phyloP scores from a whole-genome alignment of 2,797 vertebrate genomes.

The Chelon labrosus region DNA sequence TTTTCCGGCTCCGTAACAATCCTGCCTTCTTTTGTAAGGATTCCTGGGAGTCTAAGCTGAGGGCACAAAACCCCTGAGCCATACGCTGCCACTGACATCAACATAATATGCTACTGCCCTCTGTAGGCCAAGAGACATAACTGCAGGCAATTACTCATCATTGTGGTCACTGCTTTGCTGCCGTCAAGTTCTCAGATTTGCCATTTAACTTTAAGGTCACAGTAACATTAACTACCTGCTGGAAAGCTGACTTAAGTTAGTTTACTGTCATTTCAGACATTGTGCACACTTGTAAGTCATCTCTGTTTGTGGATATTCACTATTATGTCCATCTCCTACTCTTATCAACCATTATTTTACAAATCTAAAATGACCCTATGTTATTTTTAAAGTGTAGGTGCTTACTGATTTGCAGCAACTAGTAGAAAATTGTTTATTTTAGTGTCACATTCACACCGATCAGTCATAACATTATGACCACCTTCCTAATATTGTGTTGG shows the following conservation, averaged over 20 bases:
- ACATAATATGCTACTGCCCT: conserved; percentile 69
- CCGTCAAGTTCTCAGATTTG: conserved; percentile 18
- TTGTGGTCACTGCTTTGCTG: conserved; percentile 31
- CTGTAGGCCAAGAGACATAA: conserved; percentile 59
- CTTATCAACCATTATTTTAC: no score
- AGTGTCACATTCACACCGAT: no score
- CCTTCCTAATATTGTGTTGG: no score
- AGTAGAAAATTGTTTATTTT: no score
- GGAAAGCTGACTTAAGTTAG: not conserved
- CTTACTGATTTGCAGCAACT: no score
- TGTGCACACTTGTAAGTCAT: no score
- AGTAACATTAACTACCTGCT: conserved; percentile 5
- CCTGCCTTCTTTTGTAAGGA: conserved; percentile 29
- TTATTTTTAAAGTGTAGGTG: no score
- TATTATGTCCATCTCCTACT: no score
- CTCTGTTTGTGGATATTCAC: no score
- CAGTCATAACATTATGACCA: no score
- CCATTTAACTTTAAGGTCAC: conserved; percentile 25
- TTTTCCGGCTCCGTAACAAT: not conserved
- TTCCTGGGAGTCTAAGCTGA: conserved; percentile 33
- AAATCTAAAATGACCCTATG: no score
- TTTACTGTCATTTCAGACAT: conserved; percentile 9
- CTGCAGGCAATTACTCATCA: conserved; percentile 42
- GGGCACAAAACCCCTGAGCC: conserved; percentile 12
- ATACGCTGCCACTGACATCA: not conserved